Percentiles rank a stretch among this genome's conserved stretches.
Evolutionary conservation across 2,888 invertebrate genomes (phyloP).

Genomic region (Amblyjoppa fuscipennis): DNA sequence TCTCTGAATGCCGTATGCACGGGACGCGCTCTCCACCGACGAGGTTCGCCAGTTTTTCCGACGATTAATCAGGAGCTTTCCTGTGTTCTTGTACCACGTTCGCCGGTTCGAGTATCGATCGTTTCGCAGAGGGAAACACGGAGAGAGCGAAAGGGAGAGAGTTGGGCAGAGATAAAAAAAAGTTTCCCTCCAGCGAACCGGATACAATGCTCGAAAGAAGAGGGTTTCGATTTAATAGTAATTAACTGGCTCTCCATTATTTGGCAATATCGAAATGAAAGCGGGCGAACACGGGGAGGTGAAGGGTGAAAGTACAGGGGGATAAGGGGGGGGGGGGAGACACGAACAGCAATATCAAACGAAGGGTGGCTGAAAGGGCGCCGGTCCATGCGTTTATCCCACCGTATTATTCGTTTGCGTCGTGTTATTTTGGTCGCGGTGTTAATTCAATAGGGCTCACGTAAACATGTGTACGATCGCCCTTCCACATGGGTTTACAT

Average conservation of each 20-base stretch:
- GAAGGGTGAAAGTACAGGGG: neutral
- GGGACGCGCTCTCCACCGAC: constrained; percentile 28
- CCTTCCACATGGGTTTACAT: constrained; percentile 18
- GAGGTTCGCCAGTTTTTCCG: constrained; percentile 44
- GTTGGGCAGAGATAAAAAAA: neutral
- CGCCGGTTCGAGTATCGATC: constrained; percentile 42
- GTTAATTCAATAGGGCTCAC: constrained; percentile 47
- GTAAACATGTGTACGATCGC: constrained; percentile 14
- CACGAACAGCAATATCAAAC: constrained; percentile 13
- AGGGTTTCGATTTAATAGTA: constrained; percentile 73
- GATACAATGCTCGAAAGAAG: constrained; percentile 36
- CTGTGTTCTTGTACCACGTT: constrained; percentile 21
- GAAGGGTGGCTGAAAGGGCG: constrained; percentile 35
- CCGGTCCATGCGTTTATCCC: constrained; percentile 32
- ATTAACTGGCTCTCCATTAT: constrained; percentile 74
- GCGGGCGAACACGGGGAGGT: constrained; percentile 29
- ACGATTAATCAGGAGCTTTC: constrained; percentile 63
- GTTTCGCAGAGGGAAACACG: neutral
- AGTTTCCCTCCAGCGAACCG: constrained; percentile 21
- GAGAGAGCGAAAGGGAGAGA: neutral
- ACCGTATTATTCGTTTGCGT: constrained; percentile 63
- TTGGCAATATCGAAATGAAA: constrained; percentile 72
- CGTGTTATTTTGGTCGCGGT: constrained; percentile 48
- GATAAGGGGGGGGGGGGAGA: neutral
- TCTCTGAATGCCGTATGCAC: constrained; percentile 42